Base-by-base conservation (phyloP, 2,888 invertebrate species). In the Strigamia transsilvanica region DNA sequence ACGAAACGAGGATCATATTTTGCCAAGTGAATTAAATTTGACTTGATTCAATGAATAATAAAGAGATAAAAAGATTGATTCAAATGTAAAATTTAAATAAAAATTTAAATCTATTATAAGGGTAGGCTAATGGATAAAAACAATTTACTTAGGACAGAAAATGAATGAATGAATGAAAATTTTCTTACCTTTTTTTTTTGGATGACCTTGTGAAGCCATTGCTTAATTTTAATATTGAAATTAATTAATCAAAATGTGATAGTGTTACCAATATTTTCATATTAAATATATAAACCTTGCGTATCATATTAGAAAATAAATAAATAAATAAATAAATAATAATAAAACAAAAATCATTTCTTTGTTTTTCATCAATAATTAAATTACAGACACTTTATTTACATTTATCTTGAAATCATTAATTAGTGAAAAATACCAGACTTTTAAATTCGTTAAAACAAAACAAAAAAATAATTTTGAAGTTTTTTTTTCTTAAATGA, bases 381-480 rank as follows among this genome's bases (percentile, higher is more conserved):
- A 81, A 81, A 81, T 66, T 81, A 81, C 81, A 73, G 81, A 81
- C 81, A 81, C 81, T 81, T 81, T 81, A 81, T 81, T 81, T 81
- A 81, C 81, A 81, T 81, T 81, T 73, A 81, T 81, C 56, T 56
- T 56, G 56, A 56, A 56, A 56, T 56, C 56, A 56, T 56, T 18
- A 81, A 38, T 38, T 38, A 81, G 81, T 81, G 81, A 81, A 81
- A 81, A 81, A 81, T 81, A 81, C 81, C 81, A 81, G 51, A 81
- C 61, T 81, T 73, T 81, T n/a, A 81, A 81, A 81, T 81, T 81
- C 32, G 38, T 38, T 38, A 77, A n/a, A 77, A 77, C 18, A 23
- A 77, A 77, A 10, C 9, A 77, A 38, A n/a, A 18, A 15, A 38
- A 77, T 9, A 27, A 77, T 18, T 73, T 73, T 73, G 18, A 15